Evolutionary conservation across 2,888 invertebrate genomes (phyloP), one percentile per base, ranked within the genome.

Genomic region (Volucella inflata): DNA sequence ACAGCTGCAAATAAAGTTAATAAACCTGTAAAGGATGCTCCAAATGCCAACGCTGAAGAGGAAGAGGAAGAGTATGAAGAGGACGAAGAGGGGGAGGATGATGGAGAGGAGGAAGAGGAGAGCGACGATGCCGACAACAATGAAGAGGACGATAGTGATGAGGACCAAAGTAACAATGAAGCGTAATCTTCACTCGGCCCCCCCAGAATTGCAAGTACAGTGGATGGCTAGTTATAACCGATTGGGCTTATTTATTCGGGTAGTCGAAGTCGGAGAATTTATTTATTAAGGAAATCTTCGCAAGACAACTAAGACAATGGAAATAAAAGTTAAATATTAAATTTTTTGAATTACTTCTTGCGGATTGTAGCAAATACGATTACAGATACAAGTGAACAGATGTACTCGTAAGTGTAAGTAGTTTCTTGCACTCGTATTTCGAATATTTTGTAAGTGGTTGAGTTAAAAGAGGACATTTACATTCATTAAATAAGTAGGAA

Each of bases 91-190:
- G 64, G 57, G 11, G 65, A 30, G 2, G 71, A 51, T 10, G 57
- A 38, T 8, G 74, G 55, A 8, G 74, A 53, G 0, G 55, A 8
- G 0, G 53, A 30, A 3, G 30, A 53, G 12, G 53, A 30, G 21
- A 30, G 30, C 30, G 30, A 30, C 30, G 30, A 30, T 30, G 30
- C 30, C 30, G 30, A 30, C 6, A 30, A 30, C 30, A 30, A 67
- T 1, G 71, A 59, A n/a, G 75, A 59, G 21, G 42, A 38, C 30
- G 77, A 62, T 12, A 77, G 77, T 62, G 77, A 77, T 12, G 77
- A 77, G 46, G 77, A 77, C 57, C 62, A 77, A 55, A 77, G 77
- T 50, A 78, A 64, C 48, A 78, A 78, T 71, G 78, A 71, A 70
- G 78, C 78, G 70, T 78, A 55, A 77, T 42, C 46, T 14, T 44